A percentile compares a stretch with the other conserved stretches of the same genome.
Conservation (phyloP, 2,888 invertebrate species). For the Yponomeuta cagnagella region DNA sequence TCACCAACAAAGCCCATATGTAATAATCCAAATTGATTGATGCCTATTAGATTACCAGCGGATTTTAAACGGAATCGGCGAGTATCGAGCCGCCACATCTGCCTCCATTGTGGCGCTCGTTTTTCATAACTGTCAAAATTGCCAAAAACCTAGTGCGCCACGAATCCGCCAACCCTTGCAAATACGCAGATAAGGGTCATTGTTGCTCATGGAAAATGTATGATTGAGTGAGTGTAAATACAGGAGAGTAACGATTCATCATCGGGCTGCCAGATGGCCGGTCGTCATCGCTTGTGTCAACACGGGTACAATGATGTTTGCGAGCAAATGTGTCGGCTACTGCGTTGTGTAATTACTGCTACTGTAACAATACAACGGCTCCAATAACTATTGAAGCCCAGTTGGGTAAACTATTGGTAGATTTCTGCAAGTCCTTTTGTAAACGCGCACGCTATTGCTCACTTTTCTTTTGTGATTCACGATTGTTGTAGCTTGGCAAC, state of each 20-base stretch:
- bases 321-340: background rate
- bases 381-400: background rate
- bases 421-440: background rate
- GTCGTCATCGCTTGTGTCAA: constrained; percentile 12
- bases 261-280: constrained; percentile 10
- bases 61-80: constrained; percentile 7
- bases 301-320: background rate
- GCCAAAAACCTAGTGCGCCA: background rate
- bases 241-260: constrained; percentile 3
- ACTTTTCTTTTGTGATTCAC: background rate
- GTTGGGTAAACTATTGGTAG: background rate
- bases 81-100: constrained; percentile 10
- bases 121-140: constrained; percentile 13
- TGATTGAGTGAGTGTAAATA: constrained; percentile 1
- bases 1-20: background rate
- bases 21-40: constrained; percentile 8
- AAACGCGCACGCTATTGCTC: background rate
- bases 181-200: background rate
- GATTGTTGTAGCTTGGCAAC: background rate
- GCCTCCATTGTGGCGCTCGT: background rate
- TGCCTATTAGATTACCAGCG: background rate
- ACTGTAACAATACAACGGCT: background rate
- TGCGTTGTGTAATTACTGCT: background rate
- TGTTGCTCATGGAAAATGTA: background rate
- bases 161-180: background rate